Percentiles rank a stretch among this genome's conserved stretches.
Conservation (phyloP, 1,140 invertebrate species). For the Brachystomella parvula region DNA sequence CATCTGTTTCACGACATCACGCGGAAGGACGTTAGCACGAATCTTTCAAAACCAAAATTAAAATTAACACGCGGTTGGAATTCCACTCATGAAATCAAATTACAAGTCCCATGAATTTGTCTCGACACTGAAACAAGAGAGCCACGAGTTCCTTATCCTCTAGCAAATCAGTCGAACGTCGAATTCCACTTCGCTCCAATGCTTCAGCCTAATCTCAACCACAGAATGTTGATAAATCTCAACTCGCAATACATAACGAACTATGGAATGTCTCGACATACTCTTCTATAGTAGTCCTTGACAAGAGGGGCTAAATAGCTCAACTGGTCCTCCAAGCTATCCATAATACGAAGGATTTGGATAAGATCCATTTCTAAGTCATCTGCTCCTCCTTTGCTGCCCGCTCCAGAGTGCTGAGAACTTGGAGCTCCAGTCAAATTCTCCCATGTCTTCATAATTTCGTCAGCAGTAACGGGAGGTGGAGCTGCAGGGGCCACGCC, state of each 20-base stretch:
- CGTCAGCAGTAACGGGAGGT: neutral
- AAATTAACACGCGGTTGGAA: neutral
- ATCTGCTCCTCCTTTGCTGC: neutral
- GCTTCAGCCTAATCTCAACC: slow-evolving; percentile 14
- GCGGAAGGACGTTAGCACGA: slow-evolving; percentile 16
- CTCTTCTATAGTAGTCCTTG: slow-evolving; percentile 20
- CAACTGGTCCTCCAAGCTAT: slow-evolving; percentile 18
- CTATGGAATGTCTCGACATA: neutral
- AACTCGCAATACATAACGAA: neutral
- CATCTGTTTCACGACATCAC: slow-evolving; percentile 24
- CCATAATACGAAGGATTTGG: slow-evolving; percentile 13
- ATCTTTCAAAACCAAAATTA: slow-evolving; percentile 17
- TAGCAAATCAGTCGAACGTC: slow-evolving; percentile 4
- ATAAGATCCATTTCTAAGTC: slow-evolving; percentile 1
- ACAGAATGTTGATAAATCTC: neutral
- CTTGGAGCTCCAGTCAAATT: neutral
- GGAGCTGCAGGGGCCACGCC: neutral
- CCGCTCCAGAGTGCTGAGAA: neutral
- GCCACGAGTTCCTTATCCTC: slow-evolving; percentile 21
- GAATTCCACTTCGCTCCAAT: slow-evolving; percentile 9
- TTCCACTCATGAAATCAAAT: slow-evolving; percentile 7
- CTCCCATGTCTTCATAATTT: neutral
- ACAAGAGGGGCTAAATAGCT: slow-evolving; percentile 16
- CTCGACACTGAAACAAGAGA: slow-evolving; percentile 24
- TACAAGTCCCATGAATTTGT: slow-evolving; percentile 31